These are phyloP conservation scores for Melopsittacus undulatus DNA, from an alignment of 2,797 vertebrate species.

Conservation along the genomic window DNA sequence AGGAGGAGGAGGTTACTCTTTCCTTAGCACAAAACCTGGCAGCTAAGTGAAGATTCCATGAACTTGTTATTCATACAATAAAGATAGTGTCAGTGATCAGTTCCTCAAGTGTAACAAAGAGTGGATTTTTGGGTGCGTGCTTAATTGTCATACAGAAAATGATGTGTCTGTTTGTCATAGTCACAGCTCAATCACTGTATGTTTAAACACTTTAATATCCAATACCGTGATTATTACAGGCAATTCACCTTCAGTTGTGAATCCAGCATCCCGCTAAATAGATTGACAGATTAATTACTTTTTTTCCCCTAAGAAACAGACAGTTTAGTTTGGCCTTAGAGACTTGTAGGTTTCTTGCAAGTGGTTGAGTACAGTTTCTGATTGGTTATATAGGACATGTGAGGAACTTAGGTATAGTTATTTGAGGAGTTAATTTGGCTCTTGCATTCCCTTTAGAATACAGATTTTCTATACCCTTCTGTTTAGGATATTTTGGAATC, in stretches of 20 bases:
- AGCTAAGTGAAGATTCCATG: slow-evolving; percentile 25
- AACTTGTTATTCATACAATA: neutral
- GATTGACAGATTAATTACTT: slow-evolving; percentile 65
- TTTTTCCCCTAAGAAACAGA: slow-evolving; percentile 36
- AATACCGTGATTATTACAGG: slow-evolving; percentile 30
- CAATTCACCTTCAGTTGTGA: slow-evolving; percentile 57
- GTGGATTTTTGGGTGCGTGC: neutral
- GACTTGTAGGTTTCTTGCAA: slow-evolving; percentile 49
- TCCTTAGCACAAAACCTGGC: slow-evolving; percentile 34
- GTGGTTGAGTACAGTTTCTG: slow-evolving; percentile 43
- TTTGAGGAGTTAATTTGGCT: slow-evolving; percentile 59
- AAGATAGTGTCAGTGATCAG: neutral
- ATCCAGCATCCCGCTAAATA: slow-evolving; percentile 46
- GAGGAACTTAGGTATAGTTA: slow-evolving; percentile 47
- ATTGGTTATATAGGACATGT: slow-evolving; percentile 29
- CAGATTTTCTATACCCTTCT: slow-evolving; percentile 67
- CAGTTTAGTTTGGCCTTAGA: slow-evolving; percentile 52
- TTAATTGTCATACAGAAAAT: slow-evolving; percentile 47
- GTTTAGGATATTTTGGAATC: slow-evolving; percentile 74
- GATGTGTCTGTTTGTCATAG: slow-evolving; percentile 39
- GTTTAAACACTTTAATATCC: slow-evolving; percentile 52
- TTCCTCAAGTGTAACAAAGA: neutral
- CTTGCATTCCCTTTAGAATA: slow-evolving; percentile 64
- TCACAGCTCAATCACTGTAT: slow-evolving; percentile 34
- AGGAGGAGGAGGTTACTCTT: slow-evolving; percentile 9